Evolutionary conservation across 2,113 vertebrate genomes (phyloP), one percentile per base, ranked within the genome.

Genomic region (Labeo catla): DNA sequence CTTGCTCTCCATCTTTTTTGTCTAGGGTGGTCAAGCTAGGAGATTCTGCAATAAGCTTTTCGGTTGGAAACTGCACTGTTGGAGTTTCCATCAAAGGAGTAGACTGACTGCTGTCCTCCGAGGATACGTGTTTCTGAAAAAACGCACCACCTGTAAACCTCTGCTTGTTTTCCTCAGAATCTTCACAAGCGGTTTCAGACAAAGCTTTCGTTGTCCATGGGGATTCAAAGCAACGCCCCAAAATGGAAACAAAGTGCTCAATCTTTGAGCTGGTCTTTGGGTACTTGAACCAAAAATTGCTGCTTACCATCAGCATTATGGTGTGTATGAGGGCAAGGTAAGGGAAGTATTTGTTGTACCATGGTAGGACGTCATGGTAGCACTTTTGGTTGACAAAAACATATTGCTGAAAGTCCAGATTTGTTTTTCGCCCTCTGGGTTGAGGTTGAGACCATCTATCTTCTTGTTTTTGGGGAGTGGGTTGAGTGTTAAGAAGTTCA

Each of bases 231-330:
- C 98, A 99, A 84, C 98, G 95, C 10, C 97, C 97, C 88, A 99
- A 89, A 89, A 99, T 99, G 2, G 98, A 99, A 45, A 99, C 98
- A 86, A 99, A 99, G 90, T 99, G 98, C 86, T 99, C 98, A 2
- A 99, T 98, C 94, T 99, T 99, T 76, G 98, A 99, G 91, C 98
- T 98, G 0, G 97, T 99, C 93, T 99, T 99, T 76, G 98, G 98
- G 91, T 99, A 99, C 86, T 99, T 99, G 92, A 99, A 99, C 98
- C 98, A 99, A 90, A 99, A 99, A 87, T 99, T 99, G 93, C 98
- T 99, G 91, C 98, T 99, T 90, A 99, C 97, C 97, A 99, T 99
- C 81, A 99, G 95, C 92, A 99, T 95, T 45, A 99, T 93, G 73
- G 97, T 99, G 90, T 99, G 97, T 86, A 99, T 99, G 68, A 99